phyloP scores from a whole-genome alignment of 2,113 vertebrate species.

The Caranx ignobilis region DNA sequence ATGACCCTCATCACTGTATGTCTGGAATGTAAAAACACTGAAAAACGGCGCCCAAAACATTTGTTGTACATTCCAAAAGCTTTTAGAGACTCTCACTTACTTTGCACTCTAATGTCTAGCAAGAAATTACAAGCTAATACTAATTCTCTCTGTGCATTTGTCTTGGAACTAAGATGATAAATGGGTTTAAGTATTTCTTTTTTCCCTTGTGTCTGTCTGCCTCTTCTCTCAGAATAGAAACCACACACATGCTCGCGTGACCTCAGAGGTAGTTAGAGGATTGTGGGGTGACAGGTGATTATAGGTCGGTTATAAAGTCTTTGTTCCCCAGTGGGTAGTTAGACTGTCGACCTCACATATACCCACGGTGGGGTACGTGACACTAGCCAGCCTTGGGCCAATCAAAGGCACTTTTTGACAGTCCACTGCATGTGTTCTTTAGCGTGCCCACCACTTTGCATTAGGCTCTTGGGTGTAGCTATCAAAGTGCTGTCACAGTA shows the following conservation, averaged over 20 bases:
- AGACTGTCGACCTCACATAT: constrained; percentile 27
- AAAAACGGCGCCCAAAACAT: constrained; percentile 46
- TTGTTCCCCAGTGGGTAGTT: constrained; percentile 40
- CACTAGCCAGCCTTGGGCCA: constrained; percentile 37
- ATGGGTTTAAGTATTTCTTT: constrained; percentile 24
- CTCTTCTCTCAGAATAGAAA: constrained; percentile 35
- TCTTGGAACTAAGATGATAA: constrained; percentile 34
- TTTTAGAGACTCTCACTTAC: constrained; percentile 40
- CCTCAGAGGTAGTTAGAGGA: constrained; percentile 40
- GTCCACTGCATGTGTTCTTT: constrained; percentile 26
- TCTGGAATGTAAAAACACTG: constrained; percentile 71
- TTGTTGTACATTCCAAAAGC: constrained; percentile 54
- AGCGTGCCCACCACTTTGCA: constrained; percentile 12
- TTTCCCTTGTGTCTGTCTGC: constrained; percentile 33
- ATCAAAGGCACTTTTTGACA: constrained; percentile 70
- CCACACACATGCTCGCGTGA: constrained; percentile 38
- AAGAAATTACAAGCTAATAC: constrained; percentile 26
- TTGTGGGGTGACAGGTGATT: constrained; percentile 54
- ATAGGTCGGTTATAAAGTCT: constrained; percentile 38
- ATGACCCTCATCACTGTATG: constrained; percentile 71
- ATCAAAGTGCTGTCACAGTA: constrained; percentile 50
- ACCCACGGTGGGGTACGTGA: constrained; percentile 24
- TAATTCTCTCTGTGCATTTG: constrained; percentile 30
- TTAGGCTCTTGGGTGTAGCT: constrained; percentile 14
- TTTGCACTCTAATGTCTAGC: constrained; percentile 32